Percentiles rank a stretch among this genome's conserved stretches.
Evolutionary conservation across 1,140 invertebrate genomes (phyloP).

Genomic region (Pemphigus obesinymphae): DNA sequence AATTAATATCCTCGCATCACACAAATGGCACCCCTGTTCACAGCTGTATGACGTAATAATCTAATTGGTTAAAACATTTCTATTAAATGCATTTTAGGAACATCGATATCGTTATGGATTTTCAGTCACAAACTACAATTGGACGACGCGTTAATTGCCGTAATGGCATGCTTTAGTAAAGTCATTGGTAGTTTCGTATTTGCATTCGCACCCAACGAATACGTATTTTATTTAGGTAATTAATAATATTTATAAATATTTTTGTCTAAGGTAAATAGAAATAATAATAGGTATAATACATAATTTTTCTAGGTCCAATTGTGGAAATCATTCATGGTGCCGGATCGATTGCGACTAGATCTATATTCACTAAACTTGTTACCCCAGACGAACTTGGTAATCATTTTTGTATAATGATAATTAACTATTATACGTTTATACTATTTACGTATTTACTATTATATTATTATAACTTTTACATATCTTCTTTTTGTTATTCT

Average conservation of each 20-base stretch:
- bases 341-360: conserved; percentile 72
- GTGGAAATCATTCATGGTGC: conserved; percentile 74
- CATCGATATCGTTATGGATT: conserved; percentile 68
- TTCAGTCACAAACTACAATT: conserved; percentile 73
- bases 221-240: conserved; percentile 72
- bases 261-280: too few relatives aligned
- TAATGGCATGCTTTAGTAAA: conserved; percentile 72
- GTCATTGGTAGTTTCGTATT: conserved; percentile 74
- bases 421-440: too few relatives aligned
- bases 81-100: too few relatives aligned
- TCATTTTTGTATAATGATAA: too few relatives aligned
- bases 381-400: conserved; percentile 66
- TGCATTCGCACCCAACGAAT: conserved; percentile 68
- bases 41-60: too few relatives aligned
- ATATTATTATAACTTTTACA: too few relatives aligned
- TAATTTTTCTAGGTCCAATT: conserved; percentile 58
- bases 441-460: too few relatives aligned
- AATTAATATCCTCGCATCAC: too few relatives aligned
- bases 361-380: conserved; percentile 72
- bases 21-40: too few relatives aligned
- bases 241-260: conserved; percentile 36
- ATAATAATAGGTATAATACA: too few relatives aligned
- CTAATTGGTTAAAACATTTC: too few relatives aligned
- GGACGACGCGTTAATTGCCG: conserved; percentile 72
- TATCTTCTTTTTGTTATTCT: too few relatives aligned